Evolutionary conservation across 2,113 vertebrate genomes (phyloP), one percentile per base, ranked within the genome.

Genomic region (Falco punctatus): DNA sequence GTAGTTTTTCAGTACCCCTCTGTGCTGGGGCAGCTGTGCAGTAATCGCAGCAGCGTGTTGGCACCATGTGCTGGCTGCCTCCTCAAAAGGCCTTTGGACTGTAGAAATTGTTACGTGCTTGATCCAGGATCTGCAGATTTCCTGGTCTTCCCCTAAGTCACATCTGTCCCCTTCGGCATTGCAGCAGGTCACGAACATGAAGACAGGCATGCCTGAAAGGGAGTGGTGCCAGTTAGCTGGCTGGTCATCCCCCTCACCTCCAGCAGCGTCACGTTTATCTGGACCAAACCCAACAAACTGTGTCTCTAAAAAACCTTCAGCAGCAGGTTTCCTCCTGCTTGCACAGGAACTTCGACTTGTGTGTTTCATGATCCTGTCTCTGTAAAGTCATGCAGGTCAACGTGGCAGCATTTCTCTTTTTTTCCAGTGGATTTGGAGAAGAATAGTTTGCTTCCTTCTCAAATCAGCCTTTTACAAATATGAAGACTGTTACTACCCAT

Each of bases 221-320:
- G 23, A 40, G 35, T 1, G 0, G 10, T 2, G 15, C 40, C 5
- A 3, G 24, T 48, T 18, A 57, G 15, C 28, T 81, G 49, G 26
- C 2, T 4, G 32, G 55, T 49, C 13, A 27, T 52, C 11, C 40
- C 24, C 26, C 17, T 18, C 1, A 0, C n/a, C 19, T 57, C 55
- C 48, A 32, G 55, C 0, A 0, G 46, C 0, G 1, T 38, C 3
- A 84, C 51, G 26, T 57, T 88, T 44, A n/a, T 28, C 40, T 0
- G 0, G 6, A 54, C 48, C 51, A 70, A 81, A 52, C 49, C 1
- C 0, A 6, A 30, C 33, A 74, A 52, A 66, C 80, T 3, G 8
- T 32, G 12, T 44, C 66, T 79, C 20, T 57, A 20, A 61, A 74
- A 85, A 54, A 5, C 30, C 23, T 71, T 49, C 38, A 23, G 27